These are phyloP conservation scores for Drosophila rufa DNA, from an alignment of 1,140 invertebrate genomes.

Conservation along the genomic window DNA sequence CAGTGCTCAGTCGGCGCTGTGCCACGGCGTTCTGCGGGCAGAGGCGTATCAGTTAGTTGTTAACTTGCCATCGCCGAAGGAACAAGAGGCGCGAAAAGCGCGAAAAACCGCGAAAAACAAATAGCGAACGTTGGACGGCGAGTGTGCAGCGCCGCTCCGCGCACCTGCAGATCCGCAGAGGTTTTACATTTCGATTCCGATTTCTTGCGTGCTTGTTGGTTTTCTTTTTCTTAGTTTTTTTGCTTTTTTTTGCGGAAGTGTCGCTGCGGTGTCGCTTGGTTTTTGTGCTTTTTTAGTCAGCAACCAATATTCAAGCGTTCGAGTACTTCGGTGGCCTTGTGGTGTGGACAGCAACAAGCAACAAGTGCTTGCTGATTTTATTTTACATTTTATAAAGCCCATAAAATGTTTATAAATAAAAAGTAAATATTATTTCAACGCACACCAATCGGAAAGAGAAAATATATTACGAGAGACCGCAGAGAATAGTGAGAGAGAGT, in stretches of 20 bases:
- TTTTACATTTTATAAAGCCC: constrained; percentile 69
- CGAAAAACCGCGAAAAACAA: constrained; percentile 38
- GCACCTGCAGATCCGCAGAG: constrained; percentile 37
- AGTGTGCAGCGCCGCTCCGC: constrained; percentile 25
- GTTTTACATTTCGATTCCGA: constrained; percentile 67
- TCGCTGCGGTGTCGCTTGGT: constrained; percentile 7
- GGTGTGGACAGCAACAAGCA: constrained; percentile 19
- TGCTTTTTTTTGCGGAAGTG: constrained; percentile 7
- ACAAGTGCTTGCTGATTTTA: constrained; percentile 53
- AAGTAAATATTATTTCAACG: constrained; percentile 69
- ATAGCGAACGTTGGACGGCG: constrained; percentile 12
- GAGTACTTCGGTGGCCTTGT: constrained; percentile 26
- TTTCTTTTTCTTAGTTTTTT: not conserved
- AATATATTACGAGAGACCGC: not conserved
- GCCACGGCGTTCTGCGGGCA: constrained; percentile 16
- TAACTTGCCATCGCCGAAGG: constrained; percentile 71
- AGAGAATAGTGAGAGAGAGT: constrained; percentile 3
- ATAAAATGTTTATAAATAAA: constrained; percentile 79
- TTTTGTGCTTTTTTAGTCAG: constrained; percentile 8
- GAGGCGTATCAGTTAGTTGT: constrained; percentile 77
- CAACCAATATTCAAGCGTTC: constrained; percentile 1
- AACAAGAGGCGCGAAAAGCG: constrained; percentile 35
- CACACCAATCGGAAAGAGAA: constrained; percentile 14
- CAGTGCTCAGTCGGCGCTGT: constrained; percentile 4
- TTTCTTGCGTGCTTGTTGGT: constrained; percentile 52